Percentiles rank a stretch among this genome's conserved stretches.
Conservation (phyloP, 2,888 invertebrate species). For the Tupiocoris notatus region DNA sequence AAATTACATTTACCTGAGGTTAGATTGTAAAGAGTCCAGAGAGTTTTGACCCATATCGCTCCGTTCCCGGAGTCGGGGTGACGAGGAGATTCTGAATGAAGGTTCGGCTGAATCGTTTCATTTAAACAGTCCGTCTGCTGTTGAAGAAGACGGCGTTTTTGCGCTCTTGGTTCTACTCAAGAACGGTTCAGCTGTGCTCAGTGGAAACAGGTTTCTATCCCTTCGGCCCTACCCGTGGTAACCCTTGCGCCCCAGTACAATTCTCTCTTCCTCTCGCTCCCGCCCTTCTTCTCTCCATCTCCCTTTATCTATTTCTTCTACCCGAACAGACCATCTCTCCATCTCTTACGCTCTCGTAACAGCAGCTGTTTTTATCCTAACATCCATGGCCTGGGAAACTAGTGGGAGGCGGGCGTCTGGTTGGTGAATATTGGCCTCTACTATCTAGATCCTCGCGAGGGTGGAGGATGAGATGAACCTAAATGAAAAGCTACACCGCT, state of each 20-base stretch:
- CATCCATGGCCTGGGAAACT: neutral
- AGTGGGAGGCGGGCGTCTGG: neutral
- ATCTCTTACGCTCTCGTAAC: neutral
- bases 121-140: neutral
- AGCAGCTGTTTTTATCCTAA: neutral
- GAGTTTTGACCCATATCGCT: too few species aligned
- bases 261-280: neutral
- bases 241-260: neutral
- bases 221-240: neutral
- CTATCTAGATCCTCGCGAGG: neutral
- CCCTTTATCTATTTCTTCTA: neutral
- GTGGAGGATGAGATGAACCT: neutral
- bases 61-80: too few species aligned
- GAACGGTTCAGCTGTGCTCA: neutral
- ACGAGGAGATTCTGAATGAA: too few species aligned
- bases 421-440: neutral
- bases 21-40: too few species aligned
- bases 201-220: neutral
- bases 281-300: neutral
- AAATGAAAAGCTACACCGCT: slow-evolving; percentile 17
- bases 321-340: neutral
- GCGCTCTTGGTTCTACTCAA: too few species aligned
- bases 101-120: neutral
- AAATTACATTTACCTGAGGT: too few species aligned
- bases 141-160: neutral